A percentile compares a stretch with the other conserved stretches of the same genome.
Evolutionary conservation across 2,797 vertebrate species (phyloP).

Genomic region (Sebastes cheni): DNA sequence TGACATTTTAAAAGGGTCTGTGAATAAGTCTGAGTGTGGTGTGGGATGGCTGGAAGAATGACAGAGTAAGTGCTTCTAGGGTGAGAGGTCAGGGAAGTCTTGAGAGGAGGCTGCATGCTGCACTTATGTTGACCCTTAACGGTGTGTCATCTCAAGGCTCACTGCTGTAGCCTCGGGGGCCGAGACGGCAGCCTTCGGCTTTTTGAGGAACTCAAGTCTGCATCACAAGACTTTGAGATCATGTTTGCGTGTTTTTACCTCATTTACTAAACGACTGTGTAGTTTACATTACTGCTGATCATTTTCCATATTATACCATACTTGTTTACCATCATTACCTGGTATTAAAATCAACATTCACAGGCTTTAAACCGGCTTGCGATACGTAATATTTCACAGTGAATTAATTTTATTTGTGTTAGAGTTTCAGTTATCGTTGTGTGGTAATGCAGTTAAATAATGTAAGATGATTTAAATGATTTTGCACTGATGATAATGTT

Average conservation of each 20-base stretch:
- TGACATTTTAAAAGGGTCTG: slow-evolving; percentile 59
- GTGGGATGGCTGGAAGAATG: slow-evolving; percentile 48
- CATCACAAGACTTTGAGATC: not conserved
- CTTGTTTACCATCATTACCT: not conserved
- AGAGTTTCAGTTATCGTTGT: not conserved
- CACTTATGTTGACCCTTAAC: slow-evolving; percentile 54
- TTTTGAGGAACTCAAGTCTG: not conserved
- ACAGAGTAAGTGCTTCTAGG: slow-evolving; percentile 70
- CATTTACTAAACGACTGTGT: not conserved
- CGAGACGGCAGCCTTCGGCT: not conserved
- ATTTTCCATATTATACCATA: not conserved
- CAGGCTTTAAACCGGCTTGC: not conserved
- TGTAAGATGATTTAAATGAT: not conserved
- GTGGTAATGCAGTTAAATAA: not conserved
- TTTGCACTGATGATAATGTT: not conserved
- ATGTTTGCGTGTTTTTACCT: not conserved
- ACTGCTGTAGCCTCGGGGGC: not conserved
- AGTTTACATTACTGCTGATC: not conserved
- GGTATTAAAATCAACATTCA: not conserved
- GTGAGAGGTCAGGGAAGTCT: slow-evolving; percentile 57
- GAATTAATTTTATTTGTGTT: not conserved
- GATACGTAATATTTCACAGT: not conserved
- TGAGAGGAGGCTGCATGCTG: slow-evolving; percentile 45
- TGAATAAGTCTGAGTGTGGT: slow-evolving; percentile 33
- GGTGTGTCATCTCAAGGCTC: slow-evolving; percentile 16